phyloP scores from a whole-genome alignment of 2,113 vertebrate species.

The Centropus bengalensis region DNA sequence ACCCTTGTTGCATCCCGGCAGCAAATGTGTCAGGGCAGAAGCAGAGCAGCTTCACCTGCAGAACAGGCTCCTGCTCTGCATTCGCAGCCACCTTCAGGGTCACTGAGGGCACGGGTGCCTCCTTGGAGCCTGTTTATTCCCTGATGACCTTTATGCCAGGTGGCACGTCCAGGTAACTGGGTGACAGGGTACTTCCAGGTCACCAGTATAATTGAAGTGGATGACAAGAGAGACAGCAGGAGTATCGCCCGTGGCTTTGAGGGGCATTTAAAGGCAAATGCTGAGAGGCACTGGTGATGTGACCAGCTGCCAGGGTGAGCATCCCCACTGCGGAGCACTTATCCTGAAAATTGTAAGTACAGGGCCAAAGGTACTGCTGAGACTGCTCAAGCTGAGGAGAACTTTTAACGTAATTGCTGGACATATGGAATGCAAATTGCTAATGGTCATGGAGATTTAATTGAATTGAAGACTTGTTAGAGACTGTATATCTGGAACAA shows the following conservation, averaged over 20 bases:
- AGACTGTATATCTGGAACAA: neutral
- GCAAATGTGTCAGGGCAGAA: neutral
- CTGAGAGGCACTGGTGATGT: neutral
- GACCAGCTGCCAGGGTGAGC: neutral
- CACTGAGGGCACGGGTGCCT: neutral
- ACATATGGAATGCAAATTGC: neutral
- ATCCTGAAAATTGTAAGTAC: neutral
- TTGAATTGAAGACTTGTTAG: neutral
- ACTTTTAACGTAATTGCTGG: neutral
- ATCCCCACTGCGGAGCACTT: rapidly evolving
- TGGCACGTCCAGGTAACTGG: neutral
- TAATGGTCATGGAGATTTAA: neutral
- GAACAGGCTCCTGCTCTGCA: neutral
- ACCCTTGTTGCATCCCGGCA: neutral
- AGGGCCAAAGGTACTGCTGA: neutral
- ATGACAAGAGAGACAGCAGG: neutral
- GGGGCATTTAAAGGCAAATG: neutral
- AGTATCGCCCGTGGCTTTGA: neutral
- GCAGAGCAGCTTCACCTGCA: neutral
- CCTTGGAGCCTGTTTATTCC: neutral
- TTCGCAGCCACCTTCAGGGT: neutral
- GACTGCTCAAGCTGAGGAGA: neutral
- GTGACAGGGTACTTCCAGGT: neutral
- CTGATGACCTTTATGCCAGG: neutral
- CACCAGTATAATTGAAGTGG: neutral